phyloP scores from a whole-genome alignment of 2,888 invertebrate genomes.

The Drosophila falleni region DNA sequence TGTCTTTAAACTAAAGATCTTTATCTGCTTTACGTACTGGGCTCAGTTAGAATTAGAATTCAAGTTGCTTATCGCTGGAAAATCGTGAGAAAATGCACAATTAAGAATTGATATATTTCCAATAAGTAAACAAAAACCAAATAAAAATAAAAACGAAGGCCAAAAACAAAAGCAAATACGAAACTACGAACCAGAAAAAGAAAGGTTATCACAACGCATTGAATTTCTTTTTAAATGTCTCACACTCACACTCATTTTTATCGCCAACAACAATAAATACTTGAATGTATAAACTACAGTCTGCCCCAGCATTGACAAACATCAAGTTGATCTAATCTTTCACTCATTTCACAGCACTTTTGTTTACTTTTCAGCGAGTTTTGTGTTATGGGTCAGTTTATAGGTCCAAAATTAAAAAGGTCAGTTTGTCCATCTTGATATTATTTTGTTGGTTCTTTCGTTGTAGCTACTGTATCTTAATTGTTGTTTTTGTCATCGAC shows the following conservation, averaged over 20 bases:
- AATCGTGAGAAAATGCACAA: slow-evolving; percentile 78
- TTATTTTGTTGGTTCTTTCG: slow-evolving; percentile 3
- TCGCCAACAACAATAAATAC: slow-evolving; percentile 45
- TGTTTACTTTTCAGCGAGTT: slow-evolving; percentile 18
- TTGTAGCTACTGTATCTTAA: slow-evolving; percentile 42
- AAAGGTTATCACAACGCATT: slow-evolving; percentile 71
- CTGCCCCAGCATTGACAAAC: slow-evolving; percentile 23
- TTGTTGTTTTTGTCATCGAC: slow-evolving; percentile 7
- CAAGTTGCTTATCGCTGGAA: slow-evolving; percentile 43
- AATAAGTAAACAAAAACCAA: slow-evolving; percentile 35
- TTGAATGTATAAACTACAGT: slow-evolving; percentile 43
- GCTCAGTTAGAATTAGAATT: background rate
- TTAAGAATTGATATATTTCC: slow-evolving; percentile 67
- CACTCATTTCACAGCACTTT: slow-evolving; percentile 22
- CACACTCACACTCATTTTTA: slow-evolving; percentile 42
- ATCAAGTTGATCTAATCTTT: slow-evolving; percentile 9
- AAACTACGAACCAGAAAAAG: slow-evolving; percentile 46
- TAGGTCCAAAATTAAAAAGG: slow-evolving; percentile 68
- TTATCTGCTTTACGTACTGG: no score
- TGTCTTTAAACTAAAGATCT: no score
- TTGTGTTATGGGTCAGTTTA: slow-evolving; percentile 70
- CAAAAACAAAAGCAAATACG: slow-evolving; percentile 42
- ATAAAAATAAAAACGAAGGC: slow-evolving; percentile 25
- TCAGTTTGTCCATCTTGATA: slow-evolving; percentile 59
- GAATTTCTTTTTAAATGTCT: slow-evolving; percentile 62